A percentile compares a stretch with the other conserved stretches of the same genome.
These are phyloP conservation scores for Meiosimyza platycephala DNA, from an alignment of 2,888 invertebrate genomes.

Conservation along the genomic window DNA sequence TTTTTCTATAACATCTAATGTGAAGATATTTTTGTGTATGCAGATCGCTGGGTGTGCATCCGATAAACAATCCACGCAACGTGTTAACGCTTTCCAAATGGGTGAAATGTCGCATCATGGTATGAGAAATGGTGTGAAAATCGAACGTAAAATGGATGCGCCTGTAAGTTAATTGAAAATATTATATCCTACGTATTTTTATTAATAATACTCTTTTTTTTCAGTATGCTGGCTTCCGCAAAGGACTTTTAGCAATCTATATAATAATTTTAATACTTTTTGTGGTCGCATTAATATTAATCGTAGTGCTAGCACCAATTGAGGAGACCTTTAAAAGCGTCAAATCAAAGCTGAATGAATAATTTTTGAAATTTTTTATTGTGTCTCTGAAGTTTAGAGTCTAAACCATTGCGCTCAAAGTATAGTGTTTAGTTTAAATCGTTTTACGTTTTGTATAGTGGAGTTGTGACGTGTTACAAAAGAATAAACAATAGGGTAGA, in stretches of 20 bases:
- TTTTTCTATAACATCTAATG: constrained; percentile 55
- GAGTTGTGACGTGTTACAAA: too few relatives aligned
- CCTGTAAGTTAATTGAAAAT: constrained; percentile 72
- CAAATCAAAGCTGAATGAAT: constrained; percentile 42
- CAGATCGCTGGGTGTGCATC: constrained; percentile 83
- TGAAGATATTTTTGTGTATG: constrained; percentile 66
- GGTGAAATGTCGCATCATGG: constrained; percentile 76
- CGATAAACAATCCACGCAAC: constrained; percentile 77
- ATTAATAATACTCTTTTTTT: background rate
- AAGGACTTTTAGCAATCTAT: constrained; percentile 82
- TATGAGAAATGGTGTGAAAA: constrained; percentile 72
- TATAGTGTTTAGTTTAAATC: constrained; percentile 13
- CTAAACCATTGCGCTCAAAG: constrained; percentile 3
- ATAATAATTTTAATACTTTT: constrained; percentile 77
- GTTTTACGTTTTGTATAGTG: background rate
- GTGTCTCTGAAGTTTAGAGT: too few relatives aligned
- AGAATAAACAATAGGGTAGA: too few relatives aligned
- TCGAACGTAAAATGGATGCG: constrained; percentile 80
- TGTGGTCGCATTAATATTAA: constrained; percentile 78
- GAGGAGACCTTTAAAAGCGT: constrained; percentile 70
- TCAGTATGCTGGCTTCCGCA: constrained; percentile 82
- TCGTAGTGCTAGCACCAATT: constrained; percentile 81
- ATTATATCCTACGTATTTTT: background rate
- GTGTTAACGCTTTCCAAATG: constrained; percentile 87
- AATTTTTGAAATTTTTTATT: constrained; percentile 1